A percentile compares a stretch with the other conserved stretches of the same genome.
Conservation (phyloP, 1,140 invertebrate species). For the Antheraea pernyi region DNA sequence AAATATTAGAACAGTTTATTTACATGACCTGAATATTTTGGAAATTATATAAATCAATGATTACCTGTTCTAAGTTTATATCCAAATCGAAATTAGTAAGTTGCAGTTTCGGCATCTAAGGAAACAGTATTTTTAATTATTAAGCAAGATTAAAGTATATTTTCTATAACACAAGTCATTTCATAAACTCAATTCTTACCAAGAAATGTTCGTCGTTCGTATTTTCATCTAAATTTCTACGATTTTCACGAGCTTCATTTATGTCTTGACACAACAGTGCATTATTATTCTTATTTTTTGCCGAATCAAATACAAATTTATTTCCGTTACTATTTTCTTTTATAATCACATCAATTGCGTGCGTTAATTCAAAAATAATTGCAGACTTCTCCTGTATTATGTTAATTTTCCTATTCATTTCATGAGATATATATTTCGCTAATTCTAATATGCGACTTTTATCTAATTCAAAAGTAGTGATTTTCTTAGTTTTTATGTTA, state of each 20-base stretch:
- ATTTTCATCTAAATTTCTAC: not conserved
- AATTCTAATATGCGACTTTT: conserved; percentile 44
- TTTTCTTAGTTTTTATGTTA: conserved; percentile 37
- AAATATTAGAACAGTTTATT: conserved; percentile 5
- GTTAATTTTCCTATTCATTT: conserved; percentile 35
- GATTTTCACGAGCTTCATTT: not conserved
- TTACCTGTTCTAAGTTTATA: conserved; percentile 3
- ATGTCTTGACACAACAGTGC: not conserved
- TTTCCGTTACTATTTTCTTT: not conserved
- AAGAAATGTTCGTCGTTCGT: not conserved
- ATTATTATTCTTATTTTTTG: not conserved
- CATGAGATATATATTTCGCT: conserved; percentile 42
- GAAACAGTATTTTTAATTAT: conserved; percentile 15
- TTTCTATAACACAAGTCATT: not conserved
- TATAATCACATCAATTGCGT: conserved; percentile 21
- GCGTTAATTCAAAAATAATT: conserved; percentile 32
- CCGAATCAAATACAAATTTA: not conserved
- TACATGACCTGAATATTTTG: not conserved
- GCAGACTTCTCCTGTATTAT: conserved; percentile 33
- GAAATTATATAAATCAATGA: not conserved
- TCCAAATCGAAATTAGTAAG: conserved; percentile 2
- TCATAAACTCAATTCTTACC: not conserved
- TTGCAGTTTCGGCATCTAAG: conserved; percentile 55
- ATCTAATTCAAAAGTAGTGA: conserved; percentile 29
- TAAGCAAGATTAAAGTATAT: conserved; percentile 8